phyloP scores from a whole-genome alignment of 2,888 invertebrate genomes.

The Heliconius erato region DNA sequence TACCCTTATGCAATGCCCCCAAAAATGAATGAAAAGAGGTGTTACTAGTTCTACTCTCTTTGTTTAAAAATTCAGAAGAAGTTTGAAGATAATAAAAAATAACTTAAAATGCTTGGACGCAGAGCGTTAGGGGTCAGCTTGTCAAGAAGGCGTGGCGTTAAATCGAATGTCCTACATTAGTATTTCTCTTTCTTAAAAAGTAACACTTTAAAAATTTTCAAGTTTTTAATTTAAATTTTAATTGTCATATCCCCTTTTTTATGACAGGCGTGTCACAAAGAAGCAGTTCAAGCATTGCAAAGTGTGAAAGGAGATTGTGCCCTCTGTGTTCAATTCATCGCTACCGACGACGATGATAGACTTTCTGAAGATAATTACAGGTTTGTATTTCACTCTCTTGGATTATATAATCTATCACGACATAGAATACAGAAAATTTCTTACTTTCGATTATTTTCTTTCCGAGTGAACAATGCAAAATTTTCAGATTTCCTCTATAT shows the following conservation, averaged over 20 bases:
- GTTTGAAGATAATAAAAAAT: no score
- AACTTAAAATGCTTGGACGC: no score
- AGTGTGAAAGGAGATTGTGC: conserved; percentile 91
- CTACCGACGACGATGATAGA: conserved; percentile 89
- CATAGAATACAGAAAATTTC: neutral
- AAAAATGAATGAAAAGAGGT: no score
- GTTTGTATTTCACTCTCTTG: conserved; percentile 55
- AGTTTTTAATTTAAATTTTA: neutral
- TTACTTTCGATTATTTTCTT: neutral
- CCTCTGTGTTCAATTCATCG: conserved; percentile 91
- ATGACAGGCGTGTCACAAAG: conserved; percentile 89
- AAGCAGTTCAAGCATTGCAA: conserved; percentile 92
- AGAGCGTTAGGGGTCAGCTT: no score
- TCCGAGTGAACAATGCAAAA: neutral
- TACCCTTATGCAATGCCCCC: no score
- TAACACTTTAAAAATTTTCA: no score
- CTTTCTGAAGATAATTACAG: conserved; percentile 86
- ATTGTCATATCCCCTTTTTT: neutral
- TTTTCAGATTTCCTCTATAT: conserved; percentile 76
- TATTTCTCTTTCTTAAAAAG: no score
- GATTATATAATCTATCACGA: neutral
- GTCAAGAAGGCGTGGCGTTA: no score
- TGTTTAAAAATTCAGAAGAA: no score
- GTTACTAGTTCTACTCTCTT: no score
- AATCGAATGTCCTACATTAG: no score